A percentile compares a stretch with the other conserved stretches of the same genome.
phyloP scores from a whole-genome alignment of 2,888 invertebrate genomes.

The Ectemnius cavifrons region DNA sequence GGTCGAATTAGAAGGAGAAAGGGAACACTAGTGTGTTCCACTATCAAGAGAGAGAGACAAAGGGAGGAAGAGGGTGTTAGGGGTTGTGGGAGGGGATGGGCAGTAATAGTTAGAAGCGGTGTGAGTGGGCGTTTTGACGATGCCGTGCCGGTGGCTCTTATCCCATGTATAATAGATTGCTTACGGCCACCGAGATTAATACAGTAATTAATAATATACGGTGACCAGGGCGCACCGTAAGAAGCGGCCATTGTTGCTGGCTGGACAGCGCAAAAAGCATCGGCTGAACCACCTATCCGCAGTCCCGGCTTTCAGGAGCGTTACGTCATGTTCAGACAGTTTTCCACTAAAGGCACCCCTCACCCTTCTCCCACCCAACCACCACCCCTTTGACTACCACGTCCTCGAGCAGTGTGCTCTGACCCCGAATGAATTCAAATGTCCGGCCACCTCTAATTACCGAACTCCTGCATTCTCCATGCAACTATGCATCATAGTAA shows the following conservation, averaged over 20 bases:
- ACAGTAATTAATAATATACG: constrained; percentile 78
- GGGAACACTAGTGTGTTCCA: background rate
- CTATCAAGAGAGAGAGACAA: background rate
- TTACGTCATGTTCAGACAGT: constrained; percentile 77
- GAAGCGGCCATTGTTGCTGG: constrained; percentile 76
- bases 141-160: constrained; percentile 63
- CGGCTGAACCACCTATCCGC: constrained; percentile 51
- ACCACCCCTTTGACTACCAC: constrained; percentile 5
- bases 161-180: constrained; percentile 76
- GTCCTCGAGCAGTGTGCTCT: constrained; percentile 20
- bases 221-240: constrained; percentile 70
- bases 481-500: no score
- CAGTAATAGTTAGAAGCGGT: constrained; percentile 14
- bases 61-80: no score
- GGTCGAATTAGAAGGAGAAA: constrained; percentile 5
- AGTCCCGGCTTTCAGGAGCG: constrained; percentile 70
- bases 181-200: constrained; percentile 75
- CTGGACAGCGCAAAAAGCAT: constrained; percentile 74
- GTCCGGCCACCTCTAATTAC: constrained; percentile 74
- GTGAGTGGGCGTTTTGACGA: constrained; percentile 41
- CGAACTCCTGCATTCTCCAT: constrained; percentile 33
- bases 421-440: constrained; percentile 75
- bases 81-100: background rate
- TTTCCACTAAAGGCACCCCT: constrained; percentile 65
- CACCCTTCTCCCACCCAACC: no score